phyloP scores from a whole-genome alignment of 1,140 invertebrate species.

The Drosophila littoralis region DNA sequence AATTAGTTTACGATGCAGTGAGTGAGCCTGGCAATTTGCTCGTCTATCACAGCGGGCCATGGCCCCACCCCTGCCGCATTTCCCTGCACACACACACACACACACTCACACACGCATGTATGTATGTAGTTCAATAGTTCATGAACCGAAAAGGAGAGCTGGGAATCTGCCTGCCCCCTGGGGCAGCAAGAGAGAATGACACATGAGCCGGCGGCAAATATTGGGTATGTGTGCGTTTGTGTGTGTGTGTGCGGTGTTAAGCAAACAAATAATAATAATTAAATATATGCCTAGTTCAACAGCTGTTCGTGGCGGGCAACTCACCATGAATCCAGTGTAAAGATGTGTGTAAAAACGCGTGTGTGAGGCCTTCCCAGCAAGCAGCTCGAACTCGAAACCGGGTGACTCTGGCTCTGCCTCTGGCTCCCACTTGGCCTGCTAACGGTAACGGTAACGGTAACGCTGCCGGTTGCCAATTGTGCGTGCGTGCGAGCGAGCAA shows the following conservation, averaged over 20 bases:
- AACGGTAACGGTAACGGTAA: conserved; percentile 4
- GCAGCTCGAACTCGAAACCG: conserved; percentile 38
- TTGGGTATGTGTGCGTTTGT: conserved; percentile 2
- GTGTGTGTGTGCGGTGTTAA: conserved; percentile 39
- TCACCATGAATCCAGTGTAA: conserved; percentile 76
- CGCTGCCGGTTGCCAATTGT: not conserved
- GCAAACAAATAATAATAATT: conserved; percentile 82
- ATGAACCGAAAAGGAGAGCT: conserved; percentile 27
- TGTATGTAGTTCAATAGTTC: conserved; percentile 36
- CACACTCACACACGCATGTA: not conserved
- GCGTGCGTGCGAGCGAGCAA: conserved; percentile 19
- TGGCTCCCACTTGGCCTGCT: conserved; percentile 41
- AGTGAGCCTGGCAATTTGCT: conserved; percentile 41
- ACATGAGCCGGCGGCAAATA: conserved; percentile 44
- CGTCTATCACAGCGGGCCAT: conserved; percentile 44
- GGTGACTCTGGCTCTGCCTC: conserved; percentile 35
- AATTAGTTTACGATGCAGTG: conserved; percentile 52
- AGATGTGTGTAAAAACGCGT: conserved; percentile 34
- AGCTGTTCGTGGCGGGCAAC: conserved; percentile 55
- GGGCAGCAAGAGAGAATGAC: conserved; percentile 24
- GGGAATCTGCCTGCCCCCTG: conserved; percentile 8
- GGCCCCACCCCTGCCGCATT: conserved; percentile 1
- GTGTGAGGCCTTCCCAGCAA: conserved; percentile 56
- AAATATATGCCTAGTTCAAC: conserved; percentile 68
- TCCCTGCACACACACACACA: not conserved